Conservation (phyloP, 2,888 invertebrate genomes). For the Hypolimnas misippus region DNA sequence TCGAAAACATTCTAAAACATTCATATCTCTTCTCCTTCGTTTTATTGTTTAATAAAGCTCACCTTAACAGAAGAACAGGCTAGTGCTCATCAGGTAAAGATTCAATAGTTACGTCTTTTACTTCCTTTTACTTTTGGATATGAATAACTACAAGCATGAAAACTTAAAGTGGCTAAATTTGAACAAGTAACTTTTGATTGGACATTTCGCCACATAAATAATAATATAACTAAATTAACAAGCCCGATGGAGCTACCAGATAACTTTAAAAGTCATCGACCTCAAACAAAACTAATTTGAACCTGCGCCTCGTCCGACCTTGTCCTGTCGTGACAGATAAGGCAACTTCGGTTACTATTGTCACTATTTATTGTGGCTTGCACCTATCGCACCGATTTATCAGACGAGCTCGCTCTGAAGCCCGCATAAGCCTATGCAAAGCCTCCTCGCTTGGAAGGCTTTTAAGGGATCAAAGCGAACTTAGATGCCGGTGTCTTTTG, state of each 20-base stretch:
- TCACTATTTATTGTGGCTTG: slow-evolving; percentile 30
- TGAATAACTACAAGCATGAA: neutral
- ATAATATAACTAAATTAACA: neutral
- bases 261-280: neutral
- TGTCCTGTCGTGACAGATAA: slow-evolving; percentile 18
- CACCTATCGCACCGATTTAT: slow-evolving; percentile 32
- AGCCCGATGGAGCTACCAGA: neutral
- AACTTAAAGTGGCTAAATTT: neutral
- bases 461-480: slow-evolving; percentile 40
- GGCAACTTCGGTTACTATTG: slow-evolving; percentile 16
- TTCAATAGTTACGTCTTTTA: too few species aligned
- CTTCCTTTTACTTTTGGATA: too few species aligned
- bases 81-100: too few species aligned
- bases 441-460: slow-evolving; percentile 39
- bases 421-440: slow-evolving; percentile 40
- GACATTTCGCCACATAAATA: neutral
- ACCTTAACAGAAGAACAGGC: too few species aligned
- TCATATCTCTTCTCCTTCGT: too few species aligned
- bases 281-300: neutral
- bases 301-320: slow-evolving; percentile 12
- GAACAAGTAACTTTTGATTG: neutral
- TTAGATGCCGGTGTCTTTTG: slow-evolving; percentile 37
- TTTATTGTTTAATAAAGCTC: too few species aligned
- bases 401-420: slow-evolving; percentile 17
- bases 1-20: too few species aligned